Base-by-base conservation (phyloP, 2,113 vertebrate genomes). In the Macheiramphus alcinus region DNA sequence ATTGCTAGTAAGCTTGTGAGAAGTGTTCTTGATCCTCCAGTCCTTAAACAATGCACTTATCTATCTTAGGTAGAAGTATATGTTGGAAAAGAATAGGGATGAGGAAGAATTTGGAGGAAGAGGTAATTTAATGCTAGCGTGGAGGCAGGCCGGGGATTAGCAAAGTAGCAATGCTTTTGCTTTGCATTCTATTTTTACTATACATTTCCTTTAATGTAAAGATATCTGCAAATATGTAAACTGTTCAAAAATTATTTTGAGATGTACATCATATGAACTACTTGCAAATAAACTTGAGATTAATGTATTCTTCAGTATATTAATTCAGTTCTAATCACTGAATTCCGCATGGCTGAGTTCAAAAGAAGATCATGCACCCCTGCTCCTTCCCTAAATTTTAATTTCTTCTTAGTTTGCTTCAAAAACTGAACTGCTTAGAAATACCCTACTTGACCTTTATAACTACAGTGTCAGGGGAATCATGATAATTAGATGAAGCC, bases 311-410 rank as follows among this genome's bases (percentile, higher is more conserved):
- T 90, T 85, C 68, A 91, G 74, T 75, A 22, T 95, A 96, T 93
- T 96, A 94, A 97, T 95, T 96, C 78, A 76, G 32, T 94, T 93
- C 76, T 97, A 96, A 96, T 97, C 96, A 95, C 79, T 70, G 74
- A 89, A 96, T 97, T 98, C 53, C 92, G 96, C 88, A 95, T 95
- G 94, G 42, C 63, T 97, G 92, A 92, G 84, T 94, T 97, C 95
- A 97, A 97, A 96, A 94, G 85, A 79, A 67, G 72, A 92, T 95
- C 93, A 75, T 14, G 45, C 29, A 96, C 66, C 31, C 52, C 25
- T 65, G 56, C 38, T 96, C 80, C 59, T 89, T 92, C 62, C 79
- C 65, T 78, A 92, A 74, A 85, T 91, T 92, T 93, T 95, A 90
- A 86, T 96, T 95, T 94, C 55, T 91, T 88, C 81, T 76, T 80